Evolutionary conservation across 2,888 invertebrate genomes (phyloP).

Genomic region (Uloborus plumipes): DNA sequence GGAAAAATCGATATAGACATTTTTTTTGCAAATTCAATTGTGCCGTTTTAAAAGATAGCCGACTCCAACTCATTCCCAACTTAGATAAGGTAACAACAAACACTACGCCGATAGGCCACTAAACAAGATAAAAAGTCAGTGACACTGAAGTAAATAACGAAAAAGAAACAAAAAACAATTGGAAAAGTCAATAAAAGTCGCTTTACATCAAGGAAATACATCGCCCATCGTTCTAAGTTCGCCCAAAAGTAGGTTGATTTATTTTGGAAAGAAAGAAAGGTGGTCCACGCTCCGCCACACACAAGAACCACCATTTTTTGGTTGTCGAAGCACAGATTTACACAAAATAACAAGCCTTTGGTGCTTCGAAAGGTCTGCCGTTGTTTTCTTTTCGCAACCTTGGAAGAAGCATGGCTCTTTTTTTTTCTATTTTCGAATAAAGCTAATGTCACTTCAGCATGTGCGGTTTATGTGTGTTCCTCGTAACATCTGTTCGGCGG

Average conservation of each 20-base stretch:
- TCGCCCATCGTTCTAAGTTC: slow-evolving; percentile 13
- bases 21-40: no score
- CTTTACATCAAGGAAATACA: slow-evolving; percentile 27
- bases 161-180: background rate
- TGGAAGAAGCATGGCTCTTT: slow-evolving; percentile 33
- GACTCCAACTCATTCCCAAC: no score
- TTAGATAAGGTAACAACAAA: no score
- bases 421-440: background rate
- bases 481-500: background rate
- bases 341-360: background rate
- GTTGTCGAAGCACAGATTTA: background rate
- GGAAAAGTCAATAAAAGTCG: background rate
- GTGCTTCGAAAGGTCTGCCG: background rate
- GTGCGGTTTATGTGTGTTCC: background rate
- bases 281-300: background rate
- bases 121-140: slow-evolving; percentile 13
- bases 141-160: slow-evolving; percentile 5
- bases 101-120: no score
- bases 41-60: no score
- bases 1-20: no score
- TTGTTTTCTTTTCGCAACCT: slow-evolving; percentile 40
- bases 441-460: background rate
- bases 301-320: background rate
- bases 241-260: slow-evolving; percentile 27
- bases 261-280: background rate